Percentiles rank a stretch among this genome's conserved stretches.
These are phyloP conservation scores for Quadriops clusia DNA, from an alignment of 2,888 invertebrate genomes.

Conservation along the genomic window DNA sequence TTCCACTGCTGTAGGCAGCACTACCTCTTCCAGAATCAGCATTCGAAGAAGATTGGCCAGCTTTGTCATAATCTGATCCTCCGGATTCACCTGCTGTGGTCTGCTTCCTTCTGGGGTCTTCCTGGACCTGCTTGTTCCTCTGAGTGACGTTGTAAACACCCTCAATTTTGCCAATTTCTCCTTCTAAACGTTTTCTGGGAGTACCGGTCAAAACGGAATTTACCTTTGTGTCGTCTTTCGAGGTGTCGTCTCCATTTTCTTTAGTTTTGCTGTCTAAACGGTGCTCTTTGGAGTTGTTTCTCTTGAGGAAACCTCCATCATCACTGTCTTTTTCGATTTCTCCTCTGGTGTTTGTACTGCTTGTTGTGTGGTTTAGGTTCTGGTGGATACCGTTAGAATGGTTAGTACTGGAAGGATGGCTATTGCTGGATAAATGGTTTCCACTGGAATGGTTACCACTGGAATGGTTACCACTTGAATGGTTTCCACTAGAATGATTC, in stretches of 20 bases:
- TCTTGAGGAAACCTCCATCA: conserved; percentile 48
- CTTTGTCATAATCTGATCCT: conserved; percentile 65
- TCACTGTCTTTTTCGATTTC: conserved; percentile 45
- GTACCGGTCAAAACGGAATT: conserved; percentile 29
- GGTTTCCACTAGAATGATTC: too few relatives aligned
- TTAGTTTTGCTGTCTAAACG: conserved; percentile 7
- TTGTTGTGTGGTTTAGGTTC: conserved; percentile 12
- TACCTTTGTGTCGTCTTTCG: conserved; percentile 23
- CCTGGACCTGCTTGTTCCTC: conserved; percentile 37
- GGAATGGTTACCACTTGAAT: too few relatives aligned
- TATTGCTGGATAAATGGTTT: conserved; percentile 26
- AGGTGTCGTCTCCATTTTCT: conserved; percentile 14
- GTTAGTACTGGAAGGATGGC: neutral
- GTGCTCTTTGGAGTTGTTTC: conserved; percentile 21
- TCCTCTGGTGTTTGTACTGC: too few relatives aligned
- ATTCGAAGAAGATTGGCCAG: conserved; percentile 59
- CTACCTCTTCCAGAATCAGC: conserved; percentile 73
- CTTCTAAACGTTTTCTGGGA: conserved; percentile 29
- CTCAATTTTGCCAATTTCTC: conserved; percentile 36
- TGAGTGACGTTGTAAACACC: conserved; percentile 48
- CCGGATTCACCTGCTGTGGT: conserved; percentile 48
- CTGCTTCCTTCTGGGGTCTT: conserved; percentile 37
- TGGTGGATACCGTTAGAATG: conserved; percentile 1
- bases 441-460: too few relatives aligned
- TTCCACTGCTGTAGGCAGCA: conserved; percentile 65